Evolutionary conservation across 2,888 invertebrate species (phyloP).

Genomic region (Drosophila merina): DNA sequence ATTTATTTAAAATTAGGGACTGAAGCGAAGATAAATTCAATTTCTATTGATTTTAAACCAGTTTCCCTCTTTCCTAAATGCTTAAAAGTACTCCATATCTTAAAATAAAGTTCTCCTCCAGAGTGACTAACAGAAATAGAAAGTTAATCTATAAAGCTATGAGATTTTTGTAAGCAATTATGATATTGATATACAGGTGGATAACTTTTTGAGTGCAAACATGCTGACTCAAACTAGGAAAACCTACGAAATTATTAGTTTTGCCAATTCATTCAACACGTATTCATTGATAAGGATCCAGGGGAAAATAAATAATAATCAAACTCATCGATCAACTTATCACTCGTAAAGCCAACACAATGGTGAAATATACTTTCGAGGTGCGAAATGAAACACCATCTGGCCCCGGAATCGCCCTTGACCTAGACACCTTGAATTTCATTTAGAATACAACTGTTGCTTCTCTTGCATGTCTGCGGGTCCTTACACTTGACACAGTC

Average conservation of each 20-base stretch:
- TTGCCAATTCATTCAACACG: slow-evolving; percentile 6
- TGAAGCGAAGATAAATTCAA: neutral
- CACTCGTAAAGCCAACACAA: slow-evolving; percentile 3
- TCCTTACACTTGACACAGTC: slow-evolving; percentile 43
- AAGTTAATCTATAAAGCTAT: neutral
- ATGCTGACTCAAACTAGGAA: slow-evolving; percentile 21
- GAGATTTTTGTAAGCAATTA: slow-evolving; percentile 6
- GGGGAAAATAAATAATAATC: slow-evolving; percentile 1
- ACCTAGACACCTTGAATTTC: slow-evolving; percentile 17
- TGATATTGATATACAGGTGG: neutral
- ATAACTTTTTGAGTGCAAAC: neutral
- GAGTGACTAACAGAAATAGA: neutral
- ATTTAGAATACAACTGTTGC: slow-evolving; percentile 62
- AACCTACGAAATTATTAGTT: neutral
- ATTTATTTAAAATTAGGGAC: too few species aligned
- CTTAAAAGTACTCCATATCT: neutral
- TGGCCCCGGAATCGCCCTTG: slow-evolving; percentile 27
- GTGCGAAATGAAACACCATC: slow-evolving; percentile 31
- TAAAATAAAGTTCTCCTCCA: slow-evolving; percentile 14
- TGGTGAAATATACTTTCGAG: slow-evolving; percentile 28
- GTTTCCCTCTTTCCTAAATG: neutral
- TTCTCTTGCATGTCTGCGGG: slow-evolving; percentile 47
- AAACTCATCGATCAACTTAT: slow-evolving; percentile 17
- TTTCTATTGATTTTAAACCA: neutral
- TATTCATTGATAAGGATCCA: slow-evolving; percentile 26